phyloP scores from a whole-genome alignment of 2,797 vertebrate genomes.

The Gadopsis bispinosus region DNA sequence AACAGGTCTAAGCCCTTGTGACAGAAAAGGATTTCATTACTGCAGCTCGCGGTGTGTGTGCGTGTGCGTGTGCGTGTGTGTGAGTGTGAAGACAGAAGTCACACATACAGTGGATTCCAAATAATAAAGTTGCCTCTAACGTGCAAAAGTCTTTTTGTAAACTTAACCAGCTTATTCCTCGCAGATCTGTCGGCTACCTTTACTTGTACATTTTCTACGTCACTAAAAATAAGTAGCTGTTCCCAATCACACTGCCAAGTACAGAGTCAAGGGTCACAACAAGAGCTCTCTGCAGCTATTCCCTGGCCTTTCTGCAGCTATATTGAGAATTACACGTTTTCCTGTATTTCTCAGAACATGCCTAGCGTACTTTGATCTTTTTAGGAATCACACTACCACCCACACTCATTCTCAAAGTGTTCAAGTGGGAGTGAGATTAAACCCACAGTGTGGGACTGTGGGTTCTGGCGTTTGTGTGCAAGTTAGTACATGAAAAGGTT shows the following conservation, averaged over 20 bases:
- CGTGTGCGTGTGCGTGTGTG: neutral
- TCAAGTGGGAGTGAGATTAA: conserved; percentile 63
- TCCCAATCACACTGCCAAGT: conserved; percentile 9
- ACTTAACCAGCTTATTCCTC: neutral
- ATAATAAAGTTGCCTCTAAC: conserved; percentile 24
- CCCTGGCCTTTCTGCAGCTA: conserved; percentile 24
- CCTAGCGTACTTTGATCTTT: conserved; percentile 56
- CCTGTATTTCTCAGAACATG: conserved; percentile 34
- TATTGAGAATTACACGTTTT: conserved; percentile 39
- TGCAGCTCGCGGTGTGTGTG: conserved; percentile 32
- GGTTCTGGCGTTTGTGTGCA: conserved; percentile 20
- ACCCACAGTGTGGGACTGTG: conserved; percentile 37
- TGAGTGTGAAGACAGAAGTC: neutral
- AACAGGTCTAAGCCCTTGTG: conserved; percentile 70
- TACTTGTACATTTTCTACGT: neutral
- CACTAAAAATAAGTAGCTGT: conserved; percentile 11
- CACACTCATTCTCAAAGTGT: conserved; percentile 48
- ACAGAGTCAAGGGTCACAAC: conserved; percentile 20
- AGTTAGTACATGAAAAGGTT: conserved; percentile 5
- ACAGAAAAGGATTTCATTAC: conserved; percentile 75
- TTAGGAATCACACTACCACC: conserved; percentile 60
- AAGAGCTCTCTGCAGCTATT: conserved; percentile 10
- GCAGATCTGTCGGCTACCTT: neutral
- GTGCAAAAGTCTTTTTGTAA: conserved; percentile 13
- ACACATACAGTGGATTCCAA: conserved; percentile 21